These are phyloP conservation scores for Palloptera scutellata DNA, from an alignment of 2,888 invertebrate species.

Conservation along the genomic window DNA sequence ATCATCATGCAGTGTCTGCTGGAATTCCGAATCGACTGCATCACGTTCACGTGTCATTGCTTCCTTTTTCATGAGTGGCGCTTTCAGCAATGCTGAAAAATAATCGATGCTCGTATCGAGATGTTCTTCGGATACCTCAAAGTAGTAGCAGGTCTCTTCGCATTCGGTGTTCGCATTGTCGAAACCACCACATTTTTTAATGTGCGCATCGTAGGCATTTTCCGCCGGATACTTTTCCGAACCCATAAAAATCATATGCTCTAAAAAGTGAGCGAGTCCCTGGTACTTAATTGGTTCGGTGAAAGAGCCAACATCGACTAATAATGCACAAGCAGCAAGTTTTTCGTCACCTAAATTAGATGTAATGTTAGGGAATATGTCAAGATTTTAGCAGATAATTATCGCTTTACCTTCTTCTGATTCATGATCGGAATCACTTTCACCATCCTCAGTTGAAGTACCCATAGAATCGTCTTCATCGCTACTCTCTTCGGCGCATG, in stretches of 20 bases:
- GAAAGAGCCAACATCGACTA: constrained; percentile 80
- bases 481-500: constrained; percentile 43
- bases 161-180: constrained; percentile 89
- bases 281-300: constrained; percentile 82
- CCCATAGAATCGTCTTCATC: constrained; percentile 42
- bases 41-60: constrained; percentile 87
- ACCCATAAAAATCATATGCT: constrained; percentile 95
- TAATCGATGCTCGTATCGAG: constrained; percentile 79
- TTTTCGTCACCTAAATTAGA: constrained; percentile 55
- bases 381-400: not conserved
- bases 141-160: constrained; percentile 87
- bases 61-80: constrained; percentile 83
- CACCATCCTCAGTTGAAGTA: constrained; percentile 47
- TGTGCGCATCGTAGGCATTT: constrained; percentile 83
- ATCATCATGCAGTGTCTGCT: constrained; percentile 80
- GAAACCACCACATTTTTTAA: constrained; percentile 84
- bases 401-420: constrained; percentile 48
- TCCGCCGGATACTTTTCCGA: constrained; percentile 87
- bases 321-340: constrained; percentile 77
- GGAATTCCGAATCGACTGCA: constrained; percentile 90
- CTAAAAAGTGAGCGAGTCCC: constrained; percentile 85
- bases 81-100: constrained; percentile 88
- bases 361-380: not conserved
- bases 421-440: constrained; percentile 38
- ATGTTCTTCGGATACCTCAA: constrained; percentile 84